A percentile compares a stretch with the other conserved stretches of the same genome.
Conservation (phyloP, 1,140 invertebrate species). For the Lamellibrachia luymesi region DNA sequence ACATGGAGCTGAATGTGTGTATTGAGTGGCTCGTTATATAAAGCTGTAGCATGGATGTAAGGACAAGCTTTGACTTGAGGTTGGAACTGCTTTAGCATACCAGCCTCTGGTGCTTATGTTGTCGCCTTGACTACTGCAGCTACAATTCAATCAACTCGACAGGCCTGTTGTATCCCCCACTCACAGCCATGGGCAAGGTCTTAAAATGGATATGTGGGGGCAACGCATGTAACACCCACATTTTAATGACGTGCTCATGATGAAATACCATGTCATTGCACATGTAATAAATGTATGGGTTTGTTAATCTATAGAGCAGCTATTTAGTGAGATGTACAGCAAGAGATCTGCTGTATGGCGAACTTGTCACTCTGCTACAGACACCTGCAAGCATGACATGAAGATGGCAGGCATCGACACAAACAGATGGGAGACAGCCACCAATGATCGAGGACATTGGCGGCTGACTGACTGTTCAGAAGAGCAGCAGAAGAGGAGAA, state of each 20-base stretch:
- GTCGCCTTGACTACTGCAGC: neutral
- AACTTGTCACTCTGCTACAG: no score
- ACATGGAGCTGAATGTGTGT: neutral
- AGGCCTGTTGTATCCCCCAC: neutral
- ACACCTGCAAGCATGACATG: no score
- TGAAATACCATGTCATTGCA: neutral
- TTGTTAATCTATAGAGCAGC: no score
- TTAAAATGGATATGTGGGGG: neutral
- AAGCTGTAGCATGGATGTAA: neutral
- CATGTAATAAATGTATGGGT: neutral
- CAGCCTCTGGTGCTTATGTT: neutral
- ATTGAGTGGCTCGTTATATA: neutral
- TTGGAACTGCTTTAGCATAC: neutral
- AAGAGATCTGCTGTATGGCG: no score
- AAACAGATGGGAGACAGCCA: no score
- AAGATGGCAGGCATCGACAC: no score
- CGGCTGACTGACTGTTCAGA: no score
- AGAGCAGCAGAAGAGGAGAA: no score
- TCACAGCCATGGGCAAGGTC: neutral
- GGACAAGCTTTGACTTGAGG: neutral
- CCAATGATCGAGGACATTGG: no score
- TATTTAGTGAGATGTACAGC: no score
- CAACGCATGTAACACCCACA: neutral
- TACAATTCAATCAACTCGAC: neutral
- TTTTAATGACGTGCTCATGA: neutral